phyloP scores from a whole-genome alignment of 1,140 invertebrate species.

The Babylonia areolata region DNA sequence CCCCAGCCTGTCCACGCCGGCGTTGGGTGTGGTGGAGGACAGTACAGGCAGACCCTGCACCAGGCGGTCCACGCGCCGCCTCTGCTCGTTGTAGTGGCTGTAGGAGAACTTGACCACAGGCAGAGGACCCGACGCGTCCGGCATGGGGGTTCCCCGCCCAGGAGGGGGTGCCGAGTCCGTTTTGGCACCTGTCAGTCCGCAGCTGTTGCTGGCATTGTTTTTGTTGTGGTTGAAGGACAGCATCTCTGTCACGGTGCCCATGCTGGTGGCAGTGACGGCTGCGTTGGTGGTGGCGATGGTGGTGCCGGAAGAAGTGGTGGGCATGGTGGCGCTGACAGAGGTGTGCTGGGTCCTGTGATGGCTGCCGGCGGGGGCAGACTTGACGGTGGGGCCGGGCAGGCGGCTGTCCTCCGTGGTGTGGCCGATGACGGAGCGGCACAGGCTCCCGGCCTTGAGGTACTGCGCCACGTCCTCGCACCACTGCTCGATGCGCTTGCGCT shows the following conservation, averaged over 20 bases:
- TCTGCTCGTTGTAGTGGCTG: conserved; percentile 44
- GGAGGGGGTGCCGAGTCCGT: not conserved
- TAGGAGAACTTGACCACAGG: conserved; percentile 43
- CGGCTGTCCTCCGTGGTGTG: conserved; percentile 32
- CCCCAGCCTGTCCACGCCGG: not conserved
- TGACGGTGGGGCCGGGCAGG: not conserved
- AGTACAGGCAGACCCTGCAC: conserved; percentile 44
- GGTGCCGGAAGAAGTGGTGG: not conserved
- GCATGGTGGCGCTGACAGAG: not conserved
- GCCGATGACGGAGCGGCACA: conserved; percentile 42
- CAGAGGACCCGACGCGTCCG: conserved; percentile 3
- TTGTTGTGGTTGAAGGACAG: conserved; percentile 14
- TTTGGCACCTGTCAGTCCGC: not conserved
- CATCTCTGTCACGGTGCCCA: conserved; percentile 24
- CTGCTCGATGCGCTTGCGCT: conserved; percentile 43
- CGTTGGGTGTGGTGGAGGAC: not conserved
- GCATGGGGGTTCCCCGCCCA: conserved; percentile 1
- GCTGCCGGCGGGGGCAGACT: not conserved
- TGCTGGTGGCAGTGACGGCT: not conserved
- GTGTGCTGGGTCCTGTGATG: not conserved
- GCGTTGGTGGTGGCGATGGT: not conserved
- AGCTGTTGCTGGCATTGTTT: not conserved
- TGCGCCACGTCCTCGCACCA: conserved; percentile 45
- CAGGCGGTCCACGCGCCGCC: conserved; percentile 36
- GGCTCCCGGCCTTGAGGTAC: conserved; percentile 38